Percentiles rank a stretch among this genome's conserved stretches.
Evolutionary conservation across 2,888 invertebrate species (phyloP).

Genomic region (Tetrapedia diversipes): DNA sequence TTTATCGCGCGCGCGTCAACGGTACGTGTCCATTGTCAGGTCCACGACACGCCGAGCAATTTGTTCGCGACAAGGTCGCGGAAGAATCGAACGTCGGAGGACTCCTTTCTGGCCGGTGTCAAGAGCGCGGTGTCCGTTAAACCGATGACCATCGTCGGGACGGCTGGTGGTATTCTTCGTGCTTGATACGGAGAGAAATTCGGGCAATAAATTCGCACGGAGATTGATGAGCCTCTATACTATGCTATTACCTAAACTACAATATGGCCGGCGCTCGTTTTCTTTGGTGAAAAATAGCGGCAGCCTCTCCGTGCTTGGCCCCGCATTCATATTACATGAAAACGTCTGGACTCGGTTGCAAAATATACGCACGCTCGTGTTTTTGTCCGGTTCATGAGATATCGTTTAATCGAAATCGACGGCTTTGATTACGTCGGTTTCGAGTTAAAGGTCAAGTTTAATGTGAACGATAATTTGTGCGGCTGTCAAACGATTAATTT

Average conservation of each 20-base stretch:
- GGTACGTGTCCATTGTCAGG: slow-evolving; percentile 12
- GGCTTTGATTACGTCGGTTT: too few species aligned
- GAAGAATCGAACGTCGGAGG: slow-evolving; percentile 17
- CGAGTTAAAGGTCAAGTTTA: background rate
- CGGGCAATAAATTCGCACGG: slow-evolving; percentile 45
- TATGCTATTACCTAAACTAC: slow-evolving; percentile 49
- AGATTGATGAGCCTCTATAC: slow-evolving; percentile 54
- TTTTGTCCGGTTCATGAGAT: background rate
- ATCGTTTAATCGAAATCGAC: background rate
- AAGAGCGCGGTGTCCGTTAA: slow-evolving; percentile 29
- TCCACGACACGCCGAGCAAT: slow-evolving; percentile 11
- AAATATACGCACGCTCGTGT: slow-evolving; percentile 1
- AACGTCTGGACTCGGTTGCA: slow-evolving; percentile 38
- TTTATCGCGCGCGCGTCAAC: background rate
- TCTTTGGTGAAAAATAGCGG: slow-evolving; percentile 44
- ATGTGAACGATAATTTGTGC: too few species aligned
- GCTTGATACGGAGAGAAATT: slow-evolving; percentile 38
- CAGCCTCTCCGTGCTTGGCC: slow-evolving; percentile 4
- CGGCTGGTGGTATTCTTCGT: slow-evolving; percentile 26
- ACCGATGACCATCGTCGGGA: slow-evolving; percentile 37
- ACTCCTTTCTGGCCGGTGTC: background rate
- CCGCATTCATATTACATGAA: slow-evolving; percentile 34
- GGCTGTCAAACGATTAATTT: too few species aligned
- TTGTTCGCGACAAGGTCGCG: slow-evolving; percentile 6
- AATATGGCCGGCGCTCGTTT: slow-evolving; percentile 46